phyloP scores from a whole-genome alignment of 1,140 invertebrate genomes.

The Saccostrea glomerata region DNA sequence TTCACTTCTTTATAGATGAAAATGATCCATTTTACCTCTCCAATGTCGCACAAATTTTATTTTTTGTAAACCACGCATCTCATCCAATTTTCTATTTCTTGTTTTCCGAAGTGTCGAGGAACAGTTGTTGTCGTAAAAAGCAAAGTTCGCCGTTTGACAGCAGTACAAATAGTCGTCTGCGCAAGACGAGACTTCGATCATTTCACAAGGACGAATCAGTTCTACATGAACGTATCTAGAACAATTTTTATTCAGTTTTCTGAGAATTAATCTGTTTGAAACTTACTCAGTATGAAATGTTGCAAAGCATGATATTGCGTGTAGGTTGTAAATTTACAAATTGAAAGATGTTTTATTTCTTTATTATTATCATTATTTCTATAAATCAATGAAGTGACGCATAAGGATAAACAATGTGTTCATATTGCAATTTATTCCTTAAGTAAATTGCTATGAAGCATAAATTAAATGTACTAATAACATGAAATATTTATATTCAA shows the following conservation, averaged over 20 bases:
- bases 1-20: neutral
- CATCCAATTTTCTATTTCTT: slow-evolving; percentile 22
- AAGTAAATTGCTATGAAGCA: no score
- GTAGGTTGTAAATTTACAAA: neutral
- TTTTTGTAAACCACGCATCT: slow-evolving; percentile 6
- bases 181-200: neutral
- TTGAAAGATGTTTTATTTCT: neutral
- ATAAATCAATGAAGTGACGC: neutral
- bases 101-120: neutral
- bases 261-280: neutral
- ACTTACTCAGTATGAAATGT: neutral
- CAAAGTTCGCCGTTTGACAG: neutral
- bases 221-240: neutral
- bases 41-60: neutral
- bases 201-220: neutral
- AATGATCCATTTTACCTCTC: slow-evolving; percentile 2
- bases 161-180: neutral
- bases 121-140: slow-evolving; percentile 1
- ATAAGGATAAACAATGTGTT: no score
- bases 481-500: no score
- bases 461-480: no score
- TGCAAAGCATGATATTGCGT: neutral
- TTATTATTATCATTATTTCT: neutral
- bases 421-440: no score
- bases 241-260: neutral